Evolutionary conservation across 2,797 vertebrate species (phyloP).

Genomic region (Epinephelus malabaricus): DNA sequence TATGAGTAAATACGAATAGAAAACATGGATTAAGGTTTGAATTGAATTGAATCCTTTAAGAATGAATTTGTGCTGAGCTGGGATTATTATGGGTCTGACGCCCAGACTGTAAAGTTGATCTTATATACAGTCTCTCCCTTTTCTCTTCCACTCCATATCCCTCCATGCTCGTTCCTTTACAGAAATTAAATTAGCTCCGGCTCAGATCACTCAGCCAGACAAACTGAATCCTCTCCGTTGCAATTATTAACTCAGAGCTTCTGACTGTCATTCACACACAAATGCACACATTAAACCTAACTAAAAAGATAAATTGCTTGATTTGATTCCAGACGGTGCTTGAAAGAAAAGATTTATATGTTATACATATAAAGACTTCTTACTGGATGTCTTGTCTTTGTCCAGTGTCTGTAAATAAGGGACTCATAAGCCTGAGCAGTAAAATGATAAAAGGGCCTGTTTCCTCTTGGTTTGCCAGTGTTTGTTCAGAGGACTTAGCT

Average conservation of each 20-base stretch:
- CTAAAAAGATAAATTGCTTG: conserved; percentile 32
- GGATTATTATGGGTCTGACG: conserved; percentile 19
- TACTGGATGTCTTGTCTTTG: conserved; percentile 31
- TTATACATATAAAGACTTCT: conserved; percentile 10
- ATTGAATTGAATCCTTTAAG: not conserved
- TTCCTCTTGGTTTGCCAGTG: conserved; percentile 65
- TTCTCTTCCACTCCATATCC: conserved; percentile 49
- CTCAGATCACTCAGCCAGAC: conserved; percentile 53
- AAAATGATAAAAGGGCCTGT: conserved; percentile 47
- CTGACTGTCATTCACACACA: conserved; percentile 36
- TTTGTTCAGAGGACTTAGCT: conserved; percentile 71
- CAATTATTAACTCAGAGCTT: conserved; percentile 29
- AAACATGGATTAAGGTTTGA: conserved; percentile 21
- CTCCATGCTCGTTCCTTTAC: conserved; percentile 21
- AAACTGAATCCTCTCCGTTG: conserved; percentile 45
- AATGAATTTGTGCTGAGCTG: conserved; percentile 20
- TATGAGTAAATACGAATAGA: not conserved
- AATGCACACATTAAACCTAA: conserved; percentile 17
- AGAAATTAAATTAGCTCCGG: conserved; percentile 56
- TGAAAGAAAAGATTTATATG: conserved; percentile 26
- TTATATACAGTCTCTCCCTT: conserved; percentile 23
- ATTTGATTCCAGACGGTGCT: conserved; percentile 42
- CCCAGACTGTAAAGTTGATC: conserved; percentile 30
- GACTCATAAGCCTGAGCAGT: conserved; percentile 51
- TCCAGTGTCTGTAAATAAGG: conserved; percentile 45